Evolutionary conservation across 35 echinoderm and acorn worm species (phyloP), one percentile per base, ranked within the genome.

Genomic region (Hemicentrotus pulcherrimus): DNA sequence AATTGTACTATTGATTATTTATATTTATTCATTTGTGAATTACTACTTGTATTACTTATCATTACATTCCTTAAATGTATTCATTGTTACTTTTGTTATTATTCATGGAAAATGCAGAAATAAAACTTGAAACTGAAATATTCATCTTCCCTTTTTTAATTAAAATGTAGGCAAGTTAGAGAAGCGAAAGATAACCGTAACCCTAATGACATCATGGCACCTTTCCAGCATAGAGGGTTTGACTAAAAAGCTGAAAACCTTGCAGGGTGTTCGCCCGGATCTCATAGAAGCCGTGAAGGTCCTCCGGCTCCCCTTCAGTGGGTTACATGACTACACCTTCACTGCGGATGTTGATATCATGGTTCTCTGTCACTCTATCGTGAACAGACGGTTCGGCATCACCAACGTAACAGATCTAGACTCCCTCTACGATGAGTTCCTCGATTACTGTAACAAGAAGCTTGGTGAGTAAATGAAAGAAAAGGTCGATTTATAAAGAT

Each of bases 351-450:
- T 90, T 47, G 88, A 90, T 30, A 9, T 90, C 88, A 90, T 90
- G 88, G n/a, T 90, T 24, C 88, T 90, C 88, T 90, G 88, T 24
- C 46, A 47, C 24, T 90, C 88, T 5, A 32, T 90, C 88, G 46
- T 32, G 1, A 45, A 45, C 88, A 33, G 88, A 9, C 5, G 32
- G 9, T 90, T 90, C 33, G 12, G 31, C 46, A 47, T 90, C 88
- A 90, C 88, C 32, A 47, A 90, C 31, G 88, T 90, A 30, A 33
- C 12, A 45, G n/a, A n/a, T n/a, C n/a, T n/a, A n/a, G 88, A 90
- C 88, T 33, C 88, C 46, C 46, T 90, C 32, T 90, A 90, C 88
- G 31, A 47, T 28, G 88, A 45, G 12, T 90, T 90, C n/a, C 32
- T 90, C 32, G 88, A 78, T 24, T 33, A 90, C 12, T 35, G 88